Percentiles rank a stretch among this genome's conserved stretches.
These are phyloP conservation scores for Zaprionus bogoriensis DNA, from an alignment of 2,888 invertebrate species.

Conservation along the genomic window DNA sequence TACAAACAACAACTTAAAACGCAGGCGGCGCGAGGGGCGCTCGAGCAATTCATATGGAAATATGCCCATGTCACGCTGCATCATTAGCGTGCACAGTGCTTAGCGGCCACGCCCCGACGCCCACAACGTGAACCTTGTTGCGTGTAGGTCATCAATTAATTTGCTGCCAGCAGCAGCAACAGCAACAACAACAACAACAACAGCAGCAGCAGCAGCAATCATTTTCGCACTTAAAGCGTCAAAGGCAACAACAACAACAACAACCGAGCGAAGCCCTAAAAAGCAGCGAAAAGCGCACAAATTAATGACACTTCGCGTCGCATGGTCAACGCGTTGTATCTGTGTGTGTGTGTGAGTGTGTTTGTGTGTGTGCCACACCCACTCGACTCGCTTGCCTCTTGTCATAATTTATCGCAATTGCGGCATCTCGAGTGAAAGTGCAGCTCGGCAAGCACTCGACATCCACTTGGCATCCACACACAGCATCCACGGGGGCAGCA, in stretches of 20 bases:
- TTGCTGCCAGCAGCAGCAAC: slow-evolving; percentile 32
- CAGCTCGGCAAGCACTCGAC: slow-evolving; percentile 23
- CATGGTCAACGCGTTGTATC: slow-evolving; percentile 15
- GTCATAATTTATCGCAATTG: slow-evolving; percentile 77
- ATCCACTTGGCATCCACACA: slow-evolving; percentile 11
- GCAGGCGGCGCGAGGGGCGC: not conserved
- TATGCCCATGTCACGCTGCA: slow-evolving; percentile 49
- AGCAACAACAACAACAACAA: slow-evolving; percentile 1
- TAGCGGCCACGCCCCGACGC: slow-evolving; percentile 16
- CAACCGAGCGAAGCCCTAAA: slow-evolving; percentile 13
- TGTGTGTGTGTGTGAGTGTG: slow-evolving; percentile 2
- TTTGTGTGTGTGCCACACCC: slow-evolving; percentile 4
- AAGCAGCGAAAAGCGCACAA: slow-evolving; percentile 13
- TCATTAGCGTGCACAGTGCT: slow-evolving; percentile 52
- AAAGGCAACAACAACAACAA: slow-evolving; percentile 11
- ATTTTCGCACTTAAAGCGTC: slow-evolving; percentile 59
- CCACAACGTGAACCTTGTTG: slow-evolving; percentile 30
- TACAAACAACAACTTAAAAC: slow-evolving; percentile 21
- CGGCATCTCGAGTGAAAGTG: slow-evolving; percentile 53
- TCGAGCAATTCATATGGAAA: slow-evolving; percentile 50
- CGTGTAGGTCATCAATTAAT: slow-evolving; percentile 70
- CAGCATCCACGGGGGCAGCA: slow-evolving; percentile 55
- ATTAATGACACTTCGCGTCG: slow-evolving; percentile 59
- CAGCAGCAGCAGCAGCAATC: slow-evolving; percentile 22
- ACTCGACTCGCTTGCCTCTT: slow-evolving; percentile 55